These are phyloP conservation scores for Acrobasis suavella DNA, from an alignment of 2,888 invertebrate species.

Conservation along the genomic window DNA sequence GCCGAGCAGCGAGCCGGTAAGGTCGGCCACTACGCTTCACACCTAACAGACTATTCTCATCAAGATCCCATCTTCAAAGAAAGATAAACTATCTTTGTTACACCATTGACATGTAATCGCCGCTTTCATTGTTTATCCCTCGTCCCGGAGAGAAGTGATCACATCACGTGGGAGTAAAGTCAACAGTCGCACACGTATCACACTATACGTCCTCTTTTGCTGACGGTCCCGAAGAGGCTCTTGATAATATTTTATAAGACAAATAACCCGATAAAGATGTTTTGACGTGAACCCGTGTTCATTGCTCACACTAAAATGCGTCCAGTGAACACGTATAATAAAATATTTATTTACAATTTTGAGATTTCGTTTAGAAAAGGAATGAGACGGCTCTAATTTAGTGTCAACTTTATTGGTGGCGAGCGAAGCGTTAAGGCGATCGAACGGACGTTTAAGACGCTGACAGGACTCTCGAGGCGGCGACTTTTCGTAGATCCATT, in stretches of 20 bases:
- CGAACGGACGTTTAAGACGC: constrained; percentile 65
- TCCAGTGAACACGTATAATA: constrained; percentile 78
- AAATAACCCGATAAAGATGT: constrained; percentile 83
- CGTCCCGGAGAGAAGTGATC: constrained; percentile 73
- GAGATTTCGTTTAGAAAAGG: constrained; percentile 66
- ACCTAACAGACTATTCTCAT: constrained; percentile 65
- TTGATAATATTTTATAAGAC: constrained; percentile 83
- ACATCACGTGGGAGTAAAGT: constrained; percentile 77
- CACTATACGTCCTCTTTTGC: constrained; percentile 78
- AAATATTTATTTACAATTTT: constrained; percentile 78
- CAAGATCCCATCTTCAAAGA: constrained; percentile 66
- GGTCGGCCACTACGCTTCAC: constrained; percentile 62
- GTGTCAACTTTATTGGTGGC: constrained; percentile 78
- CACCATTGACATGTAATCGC: constrained; percentile 76
- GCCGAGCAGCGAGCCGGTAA: constrained; percentile 44
- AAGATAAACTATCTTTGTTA: constrained; percentile 78
- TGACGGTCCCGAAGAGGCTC: constrained; percentile 79
- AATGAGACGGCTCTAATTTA: constrained; percentile 73
- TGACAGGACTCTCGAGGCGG: constrained; percentile 70
- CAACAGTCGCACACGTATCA: constrained; percentile 77
- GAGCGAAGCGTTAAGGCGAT: constrained; percentile 76
- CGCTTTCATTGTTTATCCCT: constrained; percentile 79
- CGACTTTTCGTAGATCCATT: constrained; percentile 76
- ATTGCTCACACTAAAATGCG: constrained; percentile 82
- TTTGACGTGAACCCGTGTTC: constrained; percentile 82